Evolutionary conservation across 92 coral and sea anemone genomes (phyloP).

Genomic region (Paragorgia papillata): DNA sequence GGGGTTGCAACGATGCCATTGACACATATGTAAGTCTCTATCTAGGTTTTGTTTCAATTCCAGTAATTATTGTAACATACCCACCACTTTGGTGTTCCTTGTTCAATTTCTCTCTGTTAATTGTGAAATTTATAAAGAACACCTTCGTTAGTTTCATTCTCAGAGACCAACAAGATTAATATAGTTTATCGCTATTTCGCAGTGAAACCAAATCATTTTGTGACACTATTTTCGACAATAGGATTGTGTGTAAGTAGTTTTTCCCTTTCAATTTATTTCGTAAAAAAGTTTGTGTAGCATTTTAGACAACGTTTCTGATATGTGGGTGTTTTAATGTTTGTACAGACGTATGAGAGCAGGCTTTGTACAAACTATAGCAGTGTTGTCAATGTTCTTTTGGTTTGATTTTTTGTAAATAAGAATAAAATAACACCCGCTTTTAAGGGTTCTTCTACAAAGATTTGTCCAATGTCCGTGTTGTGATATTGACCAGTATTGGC

Average conservation of each 20-base stretch:
- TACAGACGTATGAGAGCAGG: neutral
- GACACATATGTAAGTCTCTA: conserved; percentile 73
- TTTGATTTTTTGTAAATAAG: conserved; percentile 22
- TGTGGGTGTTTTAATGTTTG: neutral
- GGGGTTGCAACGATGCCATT: conserved; percentile 93
- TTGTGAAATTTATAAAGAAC: conserved; percentile 20
- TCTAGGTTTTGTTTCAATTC: neutral
- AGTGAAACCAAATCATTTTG: neutral
- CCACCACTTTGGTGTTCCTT: conserved; percentile 31
- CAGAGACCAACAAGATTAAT: conserved; percentile 1
- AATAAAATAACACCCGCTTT: conserved; percentile 9
- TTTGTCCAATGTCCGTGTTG: neutral
- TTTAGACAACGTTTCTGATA: too few species aligned
- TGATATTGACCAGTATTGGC: neutral
- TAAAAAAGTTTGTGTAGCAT: too few species aligned
- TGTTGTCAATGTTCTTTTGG: neutral
- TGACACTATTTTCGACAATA: neutral
- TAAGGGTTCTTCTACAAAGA: neutral
- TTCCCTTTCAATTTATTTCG: neutral
- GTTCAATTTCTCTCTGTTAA: too few species aligned
- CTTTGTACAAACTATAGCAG: neutral
- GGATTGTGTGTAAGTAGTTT: neutral
- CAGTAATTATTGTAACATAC: conserved; percentile 43
- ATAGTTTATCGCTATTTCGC: neutral
- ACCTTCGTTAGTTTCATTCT: conserved; percentile 25